phyloP scores from a whole-genome alignment of 2,888 invertebrate genomes.

The Chrysina gloriosa region DNA sequence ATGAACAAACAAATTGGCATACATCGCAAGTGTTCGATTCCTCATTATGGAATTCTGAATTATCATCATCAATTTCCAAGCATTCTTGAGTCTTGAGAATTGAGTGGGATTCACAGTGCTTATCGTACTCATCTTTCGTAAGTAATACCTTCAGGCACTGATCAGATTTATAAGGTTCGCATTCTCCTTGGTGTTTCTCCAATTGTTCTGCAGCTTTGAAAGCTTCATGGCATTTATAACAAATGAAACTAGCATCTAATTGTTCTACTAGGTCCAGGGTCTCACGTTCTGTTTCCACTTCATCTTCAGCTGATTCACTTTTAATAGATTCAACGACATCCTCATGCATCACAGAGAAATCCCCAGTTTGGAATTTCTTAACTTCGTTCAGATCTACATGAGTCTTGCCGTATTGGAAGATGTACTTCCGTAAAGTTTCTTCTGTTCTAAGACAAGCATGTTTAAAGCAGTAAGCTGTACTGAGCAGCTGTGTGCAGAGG shows the following conservation, averaged over 20 bases:
- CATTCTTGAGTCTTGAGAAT: neutral
- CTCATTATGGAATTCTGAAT: too few relatives aligned
- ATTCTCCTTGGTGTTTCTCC: neutral
- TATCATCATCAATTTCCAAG: neutral
- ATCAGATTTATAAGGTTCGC: neutral
- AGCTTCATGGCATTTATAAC: slow-evolving; percentile 1
- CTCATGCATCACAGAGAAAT: neutral
- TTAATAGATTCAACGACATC: neutral
- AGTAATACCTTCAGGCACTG: neutral
- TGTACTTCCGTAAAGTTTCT: slow-evolving; percentile 2
- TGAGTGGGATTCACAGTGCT: too few relatives aligned
- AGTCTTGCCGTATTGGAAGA: neutral
- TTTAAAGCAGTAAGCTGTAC: slow-evolving; percentile 31
- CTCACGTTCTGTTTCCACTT: neutral
- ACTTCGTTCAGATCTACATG: neutral
- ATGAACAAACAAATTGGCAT: too few relatives aligned
- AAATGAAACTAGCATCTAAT: neutral
- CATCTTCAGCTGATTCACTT: neutral
- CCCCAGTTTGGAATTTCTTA: neutral
- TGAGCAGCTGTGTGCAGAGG: slow-evolving; percentile 17
- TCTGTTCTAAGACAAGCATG: slow-evolving; percentile 19
- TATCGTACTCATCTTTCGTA: neutral
- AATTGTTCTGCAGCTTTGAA: neutral
- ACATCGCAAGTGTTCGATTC: too few relatives aligned
- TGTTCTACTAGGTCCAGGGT: neutral